Base-by-base conservation (phyloP, 2,113 vertebrate genomes). In the Nansenia antarctica region DNA sequence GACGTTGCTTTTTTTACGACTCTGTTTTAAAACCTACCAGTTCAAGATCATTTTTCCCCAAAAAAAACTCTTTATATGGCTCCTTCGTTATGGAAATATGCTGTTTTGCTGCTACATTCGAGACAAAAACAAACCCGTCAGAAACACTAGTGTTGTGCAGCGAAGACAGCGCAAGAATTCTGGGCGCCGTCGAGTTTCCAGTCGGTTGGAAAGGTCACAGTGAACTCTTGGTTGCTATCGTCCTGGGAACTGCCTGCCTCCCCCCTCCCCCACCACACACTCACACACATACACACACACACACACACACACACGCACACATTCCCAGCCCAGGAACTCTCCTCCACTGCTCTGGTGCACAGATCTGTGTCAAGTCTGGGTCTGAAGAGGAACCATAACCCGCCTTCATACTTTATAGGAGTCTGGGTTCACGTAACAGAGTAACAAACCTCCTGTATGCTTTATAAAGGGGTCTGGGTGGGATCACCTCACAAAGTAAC, bases 261-360 rank as follows among this genome's bases (percentile, higher is more conserved):
- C 5, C 70, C n/a, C 34, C 34, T n/a, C n/a, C 31, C 29, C 53
- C 65, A 67, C 31, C 15, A 68, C 29, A 42, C n/a, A 14, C 20
- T 27, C 37, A 12, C 32, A 64, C n/a, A 71, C 3, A 29, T 49
- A 55, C 5, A 76, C n/a, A 47, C 34, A 26, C n/a, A 42, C 29
- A 61, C 65, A 67, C 31, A 66, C 15, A 68, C 29, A 42, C n/a
- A 14, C 20, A 26, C 37, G 20, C 32, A 64, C n/a, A 71, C 3
- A 29, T 49, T 15, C 45, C 20, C 15, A 49, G 45, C 7, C 45
- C 45, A 49, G n/a, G 6, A 49, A 20, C 15, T 22, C 6, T 49
- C 45, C 8, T n/a, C n/a, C n/a, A n/a, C n/a, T n/a, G n/a, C 45
- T 49, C 45, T 49, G 18, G n/a, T 11, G 18, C 45, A 8, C n/a